Conservation (phyloP, 2,113 vertebrate species). For the Oplegnathus fasciatus region DNA sequence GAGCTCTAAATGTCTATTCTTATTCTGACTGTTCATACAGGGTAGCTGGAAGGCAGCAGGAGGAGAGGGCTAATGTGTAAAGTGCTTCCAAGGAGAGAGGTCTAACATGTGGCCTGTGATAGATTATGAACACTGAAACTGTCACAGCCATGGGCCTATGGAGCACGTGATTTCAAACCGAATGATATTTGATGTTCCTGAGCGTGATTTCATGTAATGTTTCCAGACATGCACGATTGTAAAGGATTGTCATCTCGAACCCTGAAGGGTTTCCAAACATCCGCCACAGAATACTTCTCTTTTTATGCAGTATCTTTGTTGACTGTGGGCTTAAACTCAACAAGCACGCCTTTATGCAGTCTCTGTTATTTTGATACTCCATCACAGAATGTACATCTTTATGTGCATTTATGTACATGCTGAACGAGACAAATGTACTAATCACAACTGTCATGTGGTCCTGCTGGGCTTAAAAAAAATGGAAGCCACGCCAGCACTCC, state of each 20-base stretch:
- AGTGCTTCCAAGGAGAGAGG: constrained; percentile 5
- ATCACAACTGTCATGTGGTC: constrained; percentile 24
- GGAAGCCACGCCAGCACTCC: not conserved
- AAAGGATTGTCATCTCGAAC: constrained; percentile 7
- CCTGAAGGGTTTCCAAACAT: constrained; percentile 9
- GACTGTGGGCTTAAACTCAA: not conserved
- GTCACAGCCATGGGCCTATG: constrained; percentile 3
- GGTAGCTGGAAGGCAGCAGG: constrained; percentile 40
- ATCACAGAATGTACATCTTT: constrained; percentile 20
- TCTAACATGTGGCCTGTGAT: constrained; percentile 10
- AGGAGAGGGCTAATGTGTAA: constrained; percentile 13
- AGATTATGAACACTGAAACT: constrained; percentile 21
- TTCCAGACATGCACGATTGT: constrained; percentile 12
- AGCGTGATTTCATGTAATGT: constrained; percentile 26
- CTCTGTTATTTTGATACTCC: constrained; percentile 18
- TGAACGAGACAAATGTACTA: constrained; percentile 24
- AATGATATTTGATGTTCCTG: constrained; percentile 9
- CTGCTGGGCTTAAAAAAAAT: not conserved
- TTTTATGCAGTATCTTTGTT: constrained; percentile 19
- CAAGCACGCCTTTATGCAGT: constrained; percentile 22
- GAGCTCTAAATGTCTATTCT: constrained; percentile 29
- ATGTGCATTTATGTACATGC: not conserved
- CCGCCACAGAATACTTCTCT: not conserved
- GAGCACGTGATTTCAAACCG: constrained; percentile 7
- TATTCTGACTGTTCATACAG: constrained; percentile 11